Base-by-base conservation (phyloP, 2,797 vertebrate genomes). In the Emydoidea blandingii region DNA sequence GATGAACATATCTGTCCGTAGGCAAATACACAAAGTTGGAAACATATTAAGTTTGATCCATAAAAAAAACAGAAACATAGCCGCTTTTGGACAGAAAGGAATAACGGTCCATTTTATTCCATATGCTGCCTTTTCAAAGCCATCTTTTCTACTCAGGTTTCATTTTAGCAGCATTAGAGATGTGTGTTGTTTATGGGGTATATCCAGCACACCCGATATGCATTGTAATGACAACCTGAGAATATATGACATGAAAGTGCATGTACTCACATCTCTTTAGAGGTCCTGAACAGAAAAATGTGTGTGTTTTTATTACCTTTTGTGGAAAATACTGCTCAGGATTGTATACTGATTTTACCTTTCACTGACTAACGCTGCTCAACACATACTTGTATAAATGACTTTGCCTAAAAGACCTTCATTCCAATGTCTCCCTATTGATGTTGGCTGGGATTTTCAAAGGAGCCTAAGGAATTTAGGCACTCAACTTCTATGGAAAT, bases 1-100 rank as follows among this genome's bases (percentile, higher is more conserved):
- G 21, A 93, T 90, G 94, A 87, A 3, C n/a, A 86, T 72, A 18
- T 31, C 16, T 93, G 50, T 65, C 9, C 79, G 21, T 49, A 79
- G 12, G 10, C 88, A 23, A 84, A 94, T 44, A 72, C 3, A 15
- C 1, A 7, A 95, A 92, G 21, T 16, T 82, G 81, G 53, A 92
- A 88, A 89, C 1, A 12, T 11, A 41, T 80, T 12, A 74, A 83
- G 21, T 47, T 11, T 0, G 31, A 87, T 91, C 41, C 9, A 37
- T 4, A 92, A 87, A 3, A 3, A 2, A 52, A 74, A 86, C 65
- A 56, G 3, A 76, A 2, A 85, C 1, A 2, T 3, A 65, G 3
- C 19, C 78, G 3, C 4, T 89, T 79, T 81, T 90, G 81, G 50
- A 92, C 2, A 8, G 85, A 62, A 89, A 85, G 81, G 10, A 54